Base-by-base conservation (phyloP, 2,888 invertebrate species). In the Endotricha flammealis region DNA sequence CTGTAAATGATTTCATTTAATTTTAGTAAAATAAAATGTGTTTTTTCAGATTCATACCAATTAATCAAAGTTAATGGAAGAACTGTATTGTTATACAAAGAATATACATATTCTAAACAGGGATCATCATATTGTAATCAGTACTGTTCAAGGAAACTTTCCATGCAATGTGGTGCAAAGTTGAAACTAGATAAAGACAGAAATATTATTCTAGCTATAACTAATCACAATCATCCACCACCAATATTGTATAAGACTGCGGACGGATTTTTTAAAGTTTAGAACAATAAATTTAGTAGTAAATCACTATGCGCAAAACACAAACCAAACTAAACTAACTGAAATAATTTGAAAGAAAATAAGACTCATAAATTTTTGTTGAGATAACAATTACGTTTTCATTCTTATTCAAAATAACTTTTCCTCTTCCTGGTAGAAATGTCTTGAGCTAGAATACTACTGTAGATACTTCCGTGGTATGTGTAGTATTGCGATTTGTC, bases 11-110 rank as follows among this genome's bases (percentile, higher is more conserved):
- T 17, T 17, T 5, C 17, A 17, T 9, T n/a, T 22, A 22, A 7
- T 22, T 2, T 22, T 22, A 22, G n/a, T 22, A 22, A 22, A 22
- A 22, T 7, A 2, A 22, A 9, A 2, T 1, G 1, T 2, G 7
- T 22, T 22, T 33, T 27, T 16, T 9, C 33, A 33, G 33, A 33
- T 25, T 11, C 11, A 12, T 25, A 12, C 12, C 0, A 27, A 16
- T 12, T 25, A 6, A 25, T 33, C 11, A 16, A 16, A 5, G 10
- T 33, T 1, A 25, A 33, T 10, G 12, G 16, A 16, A 33, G 27
- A 9, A 13, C 25, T 11, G 34, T 25, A 1, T 8, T 36, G 36
- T 24, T 44, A 20, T 29, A 47, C 12, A 28, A 28, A 28, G 17
- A 28, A 6, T 17, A 29, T 9, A 34, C 34, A 2, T 34, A 29